Base-by-base conservation (phyloP, 2,113 vertebrate genomes). In the Cheilinus undulatus region DNA sequence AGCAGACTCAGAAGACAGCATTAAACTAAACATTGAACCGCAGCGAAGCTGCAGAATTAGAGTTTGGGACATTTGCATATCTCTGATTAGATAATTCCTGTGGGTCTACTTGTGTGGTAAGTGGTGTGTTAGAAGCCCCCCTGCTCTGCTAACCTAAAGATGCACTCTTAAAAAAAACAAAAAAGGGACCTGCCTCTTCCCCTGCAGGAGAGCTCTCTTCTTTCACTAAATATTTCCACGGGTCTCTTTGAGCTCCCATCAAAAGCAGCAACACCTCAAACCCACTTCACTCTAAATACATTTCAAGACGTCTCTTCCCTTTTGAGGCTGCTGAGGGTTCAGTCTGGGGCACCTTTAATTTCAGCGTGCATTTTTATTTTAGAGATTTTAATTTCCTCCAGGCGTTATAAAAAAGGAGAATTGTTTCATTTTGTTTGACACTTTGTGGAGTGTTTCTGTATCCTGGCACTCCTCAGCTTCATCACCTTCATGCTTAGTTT, bases 41-140 rank as follows among this genome's bases (percentile, higher is more conserved):
- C 62, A 80, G 28, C 42, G 8, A 36, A 4, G 59, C 64, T 15
- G 23, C 52, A 76, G 26, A 82, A 82, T 86, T 75, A 58, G 66
- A 72, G 49, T 72, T 70, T 73, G 69, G 20, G 13, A 66, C 52
- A 86, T 89, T 63, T 77, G 69, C 82, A 86, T 85, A 70, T 79
- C 66, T 72, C 36, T 88, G 76, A 91, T 65, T 73, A 80, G 54
- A 82, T 69, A 0, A 71, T 77, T 82, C 79, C 78, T 60, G 5
- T 57, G 82, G 81, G 71, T 81, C 67, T 64, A 80, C 76, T 80
- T 87, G 83, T 81, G 71, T 73, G 77, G 65, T 48, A 78, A 78
- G 67, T 76, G 82, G 28, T 69, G 67, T 69, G 64, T 71, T 65
- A 26, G 69, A 74, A 36, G 70, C 61, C 46, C 70, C 28, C 28